Evolutionary conservation across 2,797 vertebrate genomes (phyloP).

Genomic region (Paramormyrops hopkinsi): DNA sequence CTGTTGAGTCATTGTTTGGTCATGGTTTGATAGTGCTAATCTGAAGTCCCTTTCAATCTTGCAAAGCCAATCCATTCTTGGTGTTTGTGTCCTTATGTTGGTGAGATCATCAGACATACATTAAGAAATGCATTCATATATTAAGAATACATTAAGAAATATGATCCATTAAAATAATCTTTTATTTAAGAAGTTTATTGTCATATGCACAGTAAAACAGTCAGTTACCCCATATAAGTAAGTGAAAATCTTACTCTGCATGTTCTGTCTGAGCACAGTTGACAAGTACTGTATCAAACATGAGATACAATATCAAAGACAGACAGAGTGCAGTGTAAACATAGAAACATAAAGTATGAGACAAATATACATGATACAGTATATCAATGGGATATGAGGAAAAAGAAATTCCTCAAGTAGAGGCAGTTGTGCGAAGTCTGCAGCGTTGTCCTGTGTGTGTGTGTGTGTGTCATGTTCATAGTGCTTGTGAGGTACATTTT

Average conservation of each 20-base stretch:
- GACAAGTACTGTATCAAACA: background rate
- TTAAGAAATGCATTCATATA: background rate
- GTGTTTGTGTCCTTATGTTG: background rate
- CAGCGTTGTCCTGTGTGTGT: background rate
- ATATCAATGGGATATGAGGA: background rate
- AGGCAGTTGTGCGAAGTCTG: background rate
- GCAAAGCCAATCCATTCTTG: background rate
- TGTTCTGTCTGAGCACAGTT: background rate
- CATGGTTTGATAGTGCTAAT: background rate
- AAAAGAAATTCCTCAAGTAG: background rate
- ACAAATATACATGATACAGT: background rate
- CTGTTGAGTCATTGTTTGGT: slow-evolving; percentile 37
- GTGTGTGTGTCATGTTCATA: background rate
- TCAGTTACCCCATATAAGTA: background rate
- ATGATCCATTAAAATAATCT: background rate
- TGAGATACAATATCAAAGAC: background rate
- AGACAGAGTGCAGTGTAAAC: background rate
- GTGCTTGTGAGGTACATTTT: background rate
- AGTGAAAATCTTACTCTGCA: background rate
- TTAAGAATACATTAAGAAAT: background rate
- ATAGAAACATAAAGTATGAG: background rate
- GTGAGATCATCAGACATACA: background rate
- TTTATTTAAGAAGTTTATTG: background rate
- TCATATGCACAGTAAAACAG: background rate
- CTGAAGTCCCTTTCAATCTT: background rate